Evolutionary conservation across 2,888 invertebrate genomes (phyloP).

Genomic region (Oegoconia quadripuncta): DNA sequence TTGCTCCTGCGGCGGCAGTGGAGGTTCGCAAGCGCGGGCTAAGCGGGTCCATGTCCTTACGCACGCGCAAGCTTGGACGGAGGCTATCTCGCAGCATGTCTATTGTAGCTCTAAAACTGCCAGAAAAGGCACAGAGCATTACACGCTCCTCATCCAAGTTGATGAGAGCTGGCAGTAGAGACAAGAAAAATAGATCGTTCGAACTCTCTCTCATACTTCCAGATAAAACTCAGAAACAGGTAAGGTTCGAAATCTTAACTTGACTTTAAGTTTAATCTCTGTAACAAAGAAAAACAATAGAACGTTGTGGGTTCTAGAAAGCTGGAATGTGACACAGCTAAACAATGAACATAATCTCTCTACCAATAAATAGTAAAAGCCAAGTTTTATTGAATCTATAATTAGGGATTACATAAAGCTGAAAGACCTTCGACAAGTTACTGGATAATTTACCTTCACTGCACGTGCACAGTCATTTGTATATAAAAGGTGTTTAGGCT

Average conservation of each 20-base stretch:
- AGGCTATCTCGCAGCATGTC: slow-evolving; percentile 77
- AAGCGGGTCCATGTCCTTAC: slow-evolving; percentile 71
- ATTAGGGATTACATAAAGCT: no score
- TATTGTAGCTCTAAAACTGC: slow-evolving; percentile 73
- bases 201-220: slow-evolving; percentile 82
- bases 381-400: no score
- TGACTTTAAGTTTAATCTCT: no score
- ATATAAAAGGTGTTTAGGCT: no score
- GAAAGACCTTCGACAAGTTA: no score
- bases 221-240: slow-evolving; percentile 82
- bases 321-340: no score
- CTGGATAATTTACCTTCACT: no score
- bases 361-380: no score
- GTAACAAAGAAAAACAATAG: no score
- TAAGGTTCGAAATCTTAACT: slow-evolving; percentile 50
- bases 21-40: slow-evolving; percentile 59
- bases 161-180: slow-evolving; percentile 76
- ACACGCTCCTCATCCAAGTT: slow-evolving; percentile 80
- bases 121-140: slow-evolving; percentile 80
- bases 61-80: slow-evolving; percentile 72
- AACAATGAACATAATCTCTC: no score
- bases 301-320: no score
- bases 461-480: no score
- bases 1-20: slow-evolving; percentile 28
- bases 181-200: slow-evolving; percentile 78